A percentile compares a stretch with the other conserved stretches of the same genome.
phyloP scores from a whole-genome alignment of 2,888 invertebrate species.

The Chaitophorus viminalis region DNA sequence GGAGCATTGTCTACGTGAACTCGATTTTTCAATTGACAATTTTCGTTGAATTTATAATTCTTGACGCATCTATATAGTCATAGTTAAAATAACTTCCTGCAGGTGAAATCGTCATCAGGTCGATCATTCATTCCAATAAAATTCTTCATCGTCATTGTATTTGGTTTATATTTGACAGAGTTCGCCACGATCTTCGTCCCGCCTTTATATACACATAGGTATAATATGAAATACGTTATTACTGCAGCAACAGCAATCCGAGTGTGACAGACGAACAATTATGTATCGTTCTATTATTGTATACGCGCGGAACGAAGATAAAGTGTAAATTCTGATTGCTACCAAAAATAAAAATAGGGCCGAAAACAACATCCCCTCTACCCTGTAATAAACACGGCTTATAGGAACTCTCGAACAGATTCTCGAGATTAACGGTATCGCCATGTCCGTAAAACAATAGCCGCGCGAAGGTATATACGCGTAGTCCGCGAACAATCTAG shows the following conservation, averaged over 20 bases:
- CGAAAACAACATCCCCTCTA: not conserved
- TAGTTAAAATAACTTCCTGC: not conserved
- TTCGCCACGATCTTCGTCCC: not conserved
- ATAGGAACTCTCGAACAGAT: not conserved
- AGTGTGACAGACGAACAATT: slow-evolving; percentile 29
- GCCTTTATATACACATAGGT: not conserved
- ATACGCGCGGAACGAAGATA: slow-evolving; percentile 9
- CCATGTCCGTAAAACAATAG: slow-evolving; percentile 32
- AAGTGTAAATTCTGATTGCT: slow-evolving; percentile 22
- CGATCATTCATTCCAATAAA: slow-evolving; percentile 11
- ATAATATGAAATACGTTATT: not conserved
- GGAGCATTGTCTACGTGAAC: slow-evolving; percentile 25
- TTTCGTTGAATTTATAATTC: slow-evolving; percentile 23
- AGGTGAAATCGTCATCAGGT: slow-evolving; percentile 1
- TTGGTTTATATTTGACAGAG: not conserved
- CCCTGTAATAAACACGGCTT: not conserved
- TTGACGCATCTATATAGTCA: slow-evolving; percentile 1
- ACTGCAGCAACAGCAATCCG: not conserved
- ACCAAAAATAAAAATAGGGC: slow-evolving; percentile 4
- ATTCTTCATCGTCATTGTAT: not conserved
- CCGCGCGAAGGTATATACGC: not conserved
- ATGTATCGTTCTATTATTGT: slow-evolving; percentile 11
- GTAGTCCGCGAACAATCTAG: not conserved
- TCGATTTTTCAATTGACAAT: slow-evolving; percentile 41
- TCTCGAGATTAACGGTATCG: slow-evolving; percentile 44